Percentiles rank a stretch among this genome's conserved stretches.
Conservation (phyloP, 2,888 invertebrate genomes). For the Idaea straminata region DNA sequence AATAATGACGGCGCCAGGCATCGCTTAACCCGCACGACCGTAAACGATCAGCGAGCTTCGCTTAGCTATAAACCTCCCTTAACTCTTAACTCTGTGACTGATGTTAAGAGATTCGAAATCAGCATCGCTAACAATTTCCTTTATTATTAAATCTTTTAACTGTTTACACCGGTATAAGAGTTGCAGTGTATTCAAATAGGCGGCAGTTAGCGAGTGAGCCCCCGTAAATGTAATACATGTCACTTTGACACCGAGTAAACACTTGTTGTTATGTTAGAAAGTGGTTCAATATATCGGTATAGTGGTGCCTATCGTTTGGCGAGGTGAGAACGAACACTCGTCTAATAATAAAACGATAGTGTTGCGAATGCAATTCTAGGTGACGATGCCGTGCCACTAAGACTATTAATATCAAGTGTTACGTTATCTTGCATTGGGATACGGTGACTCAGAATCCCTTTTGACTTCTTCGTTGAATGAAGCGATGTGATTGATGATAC, state of each 20-base stretch:
- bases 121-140: background rate
- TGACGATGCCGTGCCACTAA: constrained; percentile 49
- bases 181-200: background rate
- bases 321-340: constrained; percentile 33
- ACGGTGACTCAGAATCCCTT: constrained; percentile 41
- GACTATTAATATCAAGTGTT: constrained; percentile 48
- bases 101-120: background rate
- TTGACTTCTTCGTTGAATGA: background rate
- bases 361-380: constrained; percentile 65
- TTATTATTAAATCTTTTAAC: background rate
- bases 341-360: constrained; percentile 46
- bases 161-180: background rate
- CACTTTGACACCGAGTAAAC: constrained; percentile 35
- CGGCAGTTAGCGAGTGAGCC: constrained; percentile 18
- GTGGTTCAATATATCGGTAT: constrained; percentile 27
- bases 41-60: too few species aligned
- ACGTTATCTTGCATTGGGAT: constrained; percentile 47
- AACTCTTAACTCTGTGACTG: too few species aligned
- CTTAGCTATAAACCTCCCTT: too few species aligned
- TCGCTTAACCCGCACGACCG: too few species aligned
- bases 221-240: constrained; percentile 34
- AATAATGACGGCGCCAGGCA: too few species aligned
- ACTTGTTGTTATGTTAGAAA: constrained; percentile 38
- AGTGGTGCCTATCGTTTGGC: constrained; percentile 35
- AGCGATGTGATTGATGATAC: background rate